phyloP scores from a whole-genome alignment of 2,113 vertebrate genomes.

The Malurus cyaneus region DNA sequence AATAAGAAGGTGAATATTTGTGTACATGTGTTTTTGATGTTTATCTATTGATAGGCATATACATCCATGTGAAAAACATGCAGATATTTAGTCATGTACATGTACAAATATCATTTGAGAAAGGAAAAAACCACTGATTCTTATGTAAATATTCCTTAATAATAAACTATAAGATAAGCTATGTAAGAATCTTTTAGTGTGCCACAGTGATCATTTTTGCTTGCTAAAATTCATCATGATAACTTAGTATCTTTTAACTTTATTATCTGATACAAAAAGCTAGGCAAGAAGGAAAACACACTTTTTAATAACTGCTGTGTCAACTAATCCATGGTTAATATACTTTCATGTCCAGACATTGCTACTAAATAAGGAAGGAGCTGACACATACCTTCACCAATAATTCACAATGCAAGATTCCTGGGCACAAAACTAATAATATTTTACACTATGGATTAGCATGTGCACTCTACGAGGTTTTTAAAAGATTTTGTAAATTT shows the following conservation, averaged over 20 bases:
- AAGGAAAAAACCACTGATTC: neutral
- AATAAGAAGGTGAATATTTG: neutral
- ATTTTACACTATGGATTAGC: neutral
- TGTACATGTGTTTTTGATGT: neutral
- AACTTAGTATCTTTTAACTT: neutral
- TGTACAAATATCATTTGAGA: neutral
- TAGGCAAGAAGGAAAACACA: neutral
- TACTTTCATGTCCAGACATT: neutral
- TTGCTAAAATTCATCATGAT: conserved; percentile 2
- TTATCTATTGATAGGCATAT: neutral
- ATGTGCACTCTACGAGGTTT: neutral
- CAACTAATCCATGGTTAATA: neutral
- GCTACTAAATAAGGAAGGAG: neutral
- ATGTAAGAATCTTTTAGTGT: neutral
- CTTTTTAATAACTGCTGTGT: neutral
- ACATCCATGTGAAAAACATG: neutral
- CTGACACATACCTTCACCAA: neutral
- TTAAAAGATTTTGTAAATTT: neutral
- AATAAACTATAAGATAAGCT: neutral
- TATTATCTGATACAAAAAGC: neutral
- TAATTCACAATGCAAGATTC: neutral
- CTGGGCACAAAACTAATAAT: neutral
- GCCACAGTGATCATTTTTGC: neutral
- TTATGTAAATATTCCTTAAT: neutral
- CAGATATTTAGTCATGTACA: neutral